These are phyloP conservation scores for Conger conger DNA, from an alignment of 2,113 vertebrate species.

Conservation along the genomic window DNA sequence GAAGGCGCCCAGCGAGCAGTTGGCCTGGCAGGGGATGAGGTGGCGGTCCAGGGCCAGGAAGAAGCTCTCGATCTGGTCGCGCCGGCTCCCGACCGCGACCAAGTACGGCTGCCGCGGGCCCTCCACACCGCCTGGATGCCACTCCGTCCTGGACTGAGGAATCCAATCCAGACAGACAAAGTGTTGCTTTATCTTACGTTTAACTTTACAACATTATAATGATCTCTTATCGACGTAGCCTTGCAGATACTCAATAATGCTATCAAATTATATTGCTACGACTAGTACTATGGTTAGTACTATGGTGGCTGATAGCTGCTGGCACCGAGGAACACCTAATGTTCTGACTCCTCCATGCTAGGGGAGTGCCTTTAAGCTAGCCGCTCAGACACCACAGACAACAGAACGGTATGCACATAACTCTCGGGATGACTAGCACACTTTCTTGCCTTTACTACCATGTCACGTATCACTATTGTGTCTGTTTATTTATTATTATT, in stretches of 20 bases:
- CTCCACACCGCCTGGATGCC: background rate
- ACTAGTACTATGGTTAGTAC: background rate
- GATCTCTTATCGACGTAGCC: background rate
- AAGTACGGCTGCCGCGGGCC: constrained; percentile 22
- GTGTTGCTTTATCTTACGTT: background rate
- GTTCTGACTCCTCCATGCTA: too few species aligned
- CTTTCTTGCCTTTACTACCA: too few species aligned
- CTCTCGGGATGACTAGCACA: too few species aligned
- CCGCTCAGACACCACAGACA: too few species aligned
- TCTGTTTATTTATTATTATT: too few species aligned
- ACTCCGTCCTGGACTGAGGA: constrained; percentile 5
- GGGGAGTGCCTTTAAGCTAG: too few species aligned
- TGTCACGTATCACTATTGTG: too few species aligned
- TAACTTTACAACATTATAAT: background rate
- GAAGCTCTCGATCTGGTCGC: constrained; percentile 30
- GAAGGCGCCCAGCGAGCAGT: constrained; percentile 29
- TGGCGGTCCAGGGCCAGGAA: constrained; percentile 19
- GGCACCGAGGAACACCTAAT: too few species aligned
- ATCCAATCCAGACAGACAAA: background rate
- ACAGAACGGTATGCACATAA: too few species aligned
- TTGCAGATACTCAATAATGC: background rate
- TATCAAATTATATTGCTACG: background rate
- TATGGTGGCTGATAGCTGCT: too few species aligned
- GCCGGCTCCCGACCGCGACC: constrained; percentile 14
- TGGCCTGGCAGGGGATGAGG: constrained; percentile 27